A percentile compares a stretch with the other conserved stretches of the same genome.
phyloP scores from a whole-genome alignment of 2,113 vertebrate species.

The Mobula birostris region DNA sequence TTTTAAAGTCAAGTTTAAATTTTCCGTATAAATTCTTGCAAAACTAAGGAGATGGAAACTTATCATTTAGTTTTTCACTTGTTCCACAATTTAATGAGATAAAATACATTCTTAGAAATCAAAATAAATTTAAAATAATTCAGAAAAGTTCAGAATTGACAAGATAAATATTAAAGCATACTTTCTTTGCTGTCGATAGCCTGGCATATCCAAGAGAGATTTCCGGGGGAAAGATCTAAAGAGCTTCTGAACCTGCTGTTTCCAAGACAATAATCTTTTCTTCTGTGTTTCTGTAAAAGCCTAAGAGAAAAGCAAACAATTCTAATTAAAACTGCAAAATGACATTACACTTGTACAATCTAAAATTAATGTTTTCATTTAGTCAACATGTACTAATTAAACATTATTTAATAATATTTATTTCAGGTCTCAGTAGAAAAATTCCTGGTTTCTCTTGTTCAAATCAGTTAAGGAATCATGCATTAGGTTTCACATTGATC shows the following conservation, averaged over 20 bases:
- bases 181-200: slow-evolving; percentile 87
- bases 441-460: background rate
- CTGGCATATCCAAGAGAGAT: slow-evolving; percentile 88
- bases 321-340: slow-evolving; percentile 39
- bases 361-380: background rate
- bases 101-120: background rate
- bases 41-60: slow-evolving; percentile 2
- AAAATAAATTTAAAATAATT: background rate
- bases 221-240: slow-evolving; percentile 96
- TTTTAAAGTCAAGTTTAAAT: background rate
- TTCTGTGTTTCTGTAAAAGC: slow-evolving; percentile 96
- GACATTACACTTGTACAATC: background rate
- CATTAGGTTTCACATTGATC: background rate
- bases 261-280: slow-evolving; percentile 98
- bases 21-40: background rate
- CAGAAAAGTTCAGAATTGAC: background rate
- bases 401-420: slow-evolving; percentile 8
- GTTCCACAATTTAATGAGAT: background rate
- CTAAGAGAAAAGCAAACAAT: slow-evolving; percentile 55
- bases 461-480: background rate
- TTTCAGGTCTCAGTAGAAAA: background rate
- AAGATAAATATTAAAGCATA: slow-evolving; percentile 44
- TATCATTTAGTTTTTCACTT: background rate
- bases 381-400: background rate
- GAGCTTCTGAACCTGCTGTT: slow-evolving; percentile 98